Conservation (phyloP, 2,113 vertebrate species). For the Semicossyphus pulcher region DNA sequence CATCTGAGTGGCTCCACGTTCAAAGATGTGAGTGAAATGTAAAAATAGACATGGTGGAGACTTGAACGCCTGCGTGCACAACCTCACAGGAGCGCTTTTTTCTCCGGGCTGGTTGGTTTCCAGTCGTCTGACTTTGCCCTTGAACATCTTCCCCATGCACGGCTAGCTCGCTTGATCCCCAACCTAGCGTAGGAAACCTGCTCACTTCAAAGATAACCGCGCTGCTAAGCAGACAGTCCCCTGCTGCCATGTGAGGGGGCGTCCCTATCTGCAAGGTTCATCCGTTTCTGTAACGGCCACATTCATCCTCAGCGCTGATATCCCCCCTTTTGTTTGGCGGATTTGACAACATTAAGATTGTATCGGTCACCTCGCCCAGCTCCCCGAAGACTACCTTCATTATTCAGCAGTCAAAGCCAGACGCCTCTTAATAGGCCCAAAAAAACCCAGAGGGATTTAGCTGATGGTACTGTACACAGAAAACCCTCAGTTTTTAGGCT, state of each 20-base stretch:
- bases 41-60: background rate
- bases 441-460: slow-evolving; percentile 54
- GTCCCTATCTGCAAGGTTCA: slow-evolving; percentile 26
- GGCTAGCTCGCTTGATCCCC: background rate
- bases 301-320: slow-evolving; percentile 45
- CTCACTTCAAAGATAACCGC: slow-evolving; percentile 5
- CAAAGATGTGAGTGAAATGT: slow-evolving; percentile 21
- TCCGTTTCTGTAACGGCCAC: slow-evolving; percentile 18
- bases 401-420: slow-evolving; percentile 66
- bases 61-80: background rate
- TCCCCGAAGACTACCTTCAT: slow-evolving; percentile 61
- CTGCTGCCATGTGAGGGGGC: slow-evolving; percentile 5
- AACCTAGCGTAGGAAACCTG: background rate
- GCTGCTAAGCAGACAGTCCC: background rate
- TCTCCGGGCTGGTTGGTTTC: slow-evolving; percentile 11
- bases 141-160: background rate
- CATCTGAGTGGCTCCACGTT: background rate
- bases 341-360: slow-evolving; percentile 73
- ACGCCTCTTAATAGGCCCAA: slow-evolving; percentile 61
- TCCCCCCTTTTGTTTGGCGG: slow-evolving; percentile 55
- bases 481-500: slow-evolving; percentile 30
- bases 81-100: background rate
- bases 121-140: slow-evolving; percentile 2
- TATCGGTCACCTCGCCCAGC: slow-evolving; percentile 51
- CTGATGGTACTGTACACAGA: slow-evolving; percentile 42